Evolutionary conservation across 2,888 invertebrate species (phyloP).

Genomic region (Lissocephala sabroskyi): DNA sequence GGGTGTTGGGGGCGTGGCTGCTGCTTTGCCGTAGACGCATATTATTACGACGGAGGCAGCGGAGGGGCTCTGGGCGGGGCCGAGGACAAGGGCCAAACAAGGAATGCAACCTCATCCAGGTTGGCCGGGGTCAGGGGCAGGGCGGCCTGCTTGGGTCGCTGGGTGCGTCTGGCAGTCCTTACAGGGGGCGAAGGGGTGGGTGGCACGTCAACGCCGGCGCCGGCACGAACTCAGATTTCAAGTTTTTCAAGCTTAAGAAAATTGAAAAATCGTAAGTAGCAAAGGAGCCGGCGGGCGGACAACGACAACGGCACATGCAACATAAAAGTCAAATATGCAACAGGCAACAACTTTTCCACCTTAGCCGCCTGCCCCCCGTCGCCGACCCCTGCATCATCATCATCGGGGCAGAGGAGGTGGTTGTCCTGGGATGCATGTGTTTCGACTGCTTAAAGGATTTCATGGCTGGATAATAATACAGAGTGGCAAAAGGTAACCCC

Average conservation of each 20-base stretch:
- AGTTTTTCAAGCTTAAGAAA: conserved; percentile 39
- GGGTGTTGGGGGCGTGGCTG: not conserved
- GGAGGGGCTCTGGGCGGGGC: not conserved
- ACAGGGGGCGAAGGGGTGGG: too few species aligned
- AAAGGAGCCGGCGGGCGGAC: conserved; percentile 21
- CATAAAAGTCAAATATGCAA: conserved; percentile 16
- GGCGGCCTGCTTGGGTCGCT: too few species aligned
- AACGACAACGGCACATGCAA: conserved; percentile 21
- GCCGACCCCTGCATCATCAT: not conserved
- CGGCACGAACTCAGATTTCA: conserved; percentile 32
- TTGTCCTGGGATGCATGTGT: conserved; percentile 9
- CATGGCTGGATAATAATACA: conserved; percentile 15
- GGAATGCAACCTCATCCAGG: conserved; percentile 5
- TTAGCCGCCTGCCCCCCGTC: conserved; percentile 7
- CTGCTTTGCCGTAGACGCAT: conserved; percentile 6
- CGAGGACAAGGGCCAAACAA: not conserved
- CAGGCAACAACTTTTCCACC: conserved; percentile 13
- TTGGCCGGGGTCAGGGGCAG: conserved; percentile 7
- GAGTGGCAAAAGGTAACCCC: conserved; percentile 6
- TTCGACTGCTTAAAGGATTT: conserved; percentile 37
- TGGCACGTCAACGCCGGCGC: conserved; percentile 5
- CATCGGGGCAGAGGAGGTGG: conserved; percentile 8
- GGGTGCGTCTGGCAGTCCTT: too few species aligned
- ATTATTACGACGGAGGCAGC: conserved; percentile 38
- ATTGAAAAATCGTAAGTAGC: conserved; percentile 44